phyloP scores from a whole-genome alignment of 2,797 vertebrate species.

The Xiphorhynchus erythropygius region DNA sequence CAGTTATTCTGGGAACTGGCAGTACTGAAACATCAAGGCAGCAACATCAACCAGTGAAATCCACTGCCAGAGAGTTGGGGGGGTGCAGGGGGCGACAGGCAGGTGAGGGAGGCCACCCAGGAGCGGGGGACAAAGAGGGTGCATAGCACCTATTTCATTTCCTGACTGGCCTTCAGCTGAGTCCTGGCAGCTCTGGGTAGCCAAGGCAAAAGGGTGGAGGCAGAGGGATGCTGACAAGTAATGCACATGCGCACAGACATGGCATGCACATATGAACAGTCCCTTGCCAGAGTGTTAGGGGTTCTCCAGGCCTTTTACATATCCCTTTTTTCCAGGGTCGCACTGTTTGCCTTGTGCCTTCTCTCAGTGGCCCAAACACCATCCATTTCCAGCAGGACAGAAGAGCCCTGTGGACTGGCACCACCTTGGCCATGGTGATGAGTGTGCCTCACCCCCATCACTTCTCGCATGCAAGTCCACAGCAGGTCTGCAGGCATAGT shows the following conservation, averaged over 20 bases:
- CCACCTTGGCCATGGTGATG: neutral
- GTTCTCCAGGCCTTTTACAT: neutral
- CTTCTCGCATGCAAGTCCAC: fast-evolving
- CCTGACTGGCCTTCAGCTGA: neutral
- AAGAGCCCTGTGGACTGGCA: neutral
- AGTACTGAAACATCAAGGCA: neutral
- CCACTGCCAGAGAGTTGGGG: neutral
- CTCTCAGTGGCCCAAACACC: neutral
- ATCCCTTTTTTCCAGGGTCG: neutral
- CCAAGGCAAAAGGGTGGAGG: neutral
- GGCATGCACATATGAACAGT: neutral
- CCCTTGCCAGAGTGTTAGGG: neutral
- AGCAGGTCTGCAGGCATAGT: neutral
- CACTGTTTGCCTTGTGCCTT: neutral
- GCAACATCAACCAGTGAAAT: neutral
- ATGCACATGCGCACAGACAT: fast-evolving
- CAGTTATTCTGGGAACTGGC: neutral
- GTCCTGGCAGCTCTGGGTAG: neutral
- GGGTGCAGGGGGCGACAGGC: neutral
- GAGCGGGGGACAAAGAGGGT: neutral
- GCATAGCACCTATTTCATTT: constrained; percentile 17
- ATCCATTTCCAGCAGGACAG: neutral
- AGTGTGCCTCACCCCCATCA: neutral
- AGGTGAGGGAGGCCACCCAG: constrained; percentile 23
- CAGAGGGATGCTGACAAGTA: neutral